A percentile compares a stretch with the other conserved stretches of the same genome.
phyloP scores from a whole-genome alignment of 1,140 invertebrate genomes.

The Heliconius congener region DNA sequence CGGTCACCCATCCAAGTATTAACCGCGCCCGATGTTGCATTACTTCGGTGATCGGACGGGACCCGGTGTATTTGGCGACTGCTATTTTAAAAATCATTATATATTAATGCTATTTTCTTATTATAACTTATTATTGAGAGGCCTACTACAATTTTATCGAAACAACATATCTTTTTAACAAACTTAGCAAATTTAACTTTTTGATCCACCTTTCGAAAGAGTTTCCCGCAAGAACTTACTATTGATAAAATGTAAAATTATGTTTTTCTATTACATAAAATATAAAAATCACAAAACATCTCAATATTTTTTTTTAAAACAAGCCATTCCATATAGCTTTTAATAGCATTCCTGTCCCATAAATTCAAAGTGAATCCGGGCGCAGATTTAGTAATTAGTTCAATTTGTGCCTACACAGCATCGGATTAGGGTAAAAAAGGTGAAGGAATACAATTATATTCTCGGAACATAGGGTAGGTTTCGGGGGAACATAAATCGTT shows the following conservation, averaged over 20 bases:
- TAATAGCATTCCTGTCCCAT: slow-evolving; percentile 57
- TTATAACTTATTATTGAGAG: too few species aligned
- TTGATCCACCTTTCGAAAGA: too few species aligned
- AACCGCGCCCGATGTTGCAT: slow-evolving; percentile 45
- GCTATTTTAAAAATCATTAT: too few species aligned
- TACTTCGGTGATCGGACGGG: slow-evolving; percentile 51
- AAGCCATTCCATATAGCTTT: slow-evolving; percentile 42
- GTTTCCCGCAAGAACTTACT: too few species aligned
- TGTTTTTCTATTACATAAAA: background rate
- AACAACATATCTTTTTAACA: too few species aligned
- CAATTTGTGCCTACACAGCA: slow-evolving; percentile 39
- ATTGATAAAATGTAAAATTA: too few species aligned
- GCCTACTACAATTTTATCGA: too few species aligned
- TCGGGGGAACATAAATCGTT: slow-evolving; percentile 33
- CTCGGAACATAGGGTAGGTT: slow-evolving; percentile 35
- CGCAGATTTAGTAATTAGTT: slow-evolving; percentile 46
- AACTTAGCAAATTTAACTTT: too few species aligned
- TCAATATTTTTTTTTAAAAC: slow-evolving; percentile 3
- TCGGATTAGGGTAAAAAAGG: slow-evolving; percentile 44
- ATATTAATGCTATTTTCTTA: too few species aligned
- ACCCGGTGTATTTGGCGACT: slow-evolving; percentile 43
- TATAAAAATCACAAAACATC: background rate
- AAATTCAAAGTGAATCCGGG: slow-evolving; percentile 49
- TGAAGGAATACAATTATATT: slow-evolving; percentile 43
- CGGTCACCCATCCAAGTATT: slow-evolving; percentile 46